A percentile compares a stretch with the other conserved stretches of the same genome.
Evolutionary conservation across 2,888 invertebrate species (phyloP).

Genomic region (Drosophila sordidula): DNA sequence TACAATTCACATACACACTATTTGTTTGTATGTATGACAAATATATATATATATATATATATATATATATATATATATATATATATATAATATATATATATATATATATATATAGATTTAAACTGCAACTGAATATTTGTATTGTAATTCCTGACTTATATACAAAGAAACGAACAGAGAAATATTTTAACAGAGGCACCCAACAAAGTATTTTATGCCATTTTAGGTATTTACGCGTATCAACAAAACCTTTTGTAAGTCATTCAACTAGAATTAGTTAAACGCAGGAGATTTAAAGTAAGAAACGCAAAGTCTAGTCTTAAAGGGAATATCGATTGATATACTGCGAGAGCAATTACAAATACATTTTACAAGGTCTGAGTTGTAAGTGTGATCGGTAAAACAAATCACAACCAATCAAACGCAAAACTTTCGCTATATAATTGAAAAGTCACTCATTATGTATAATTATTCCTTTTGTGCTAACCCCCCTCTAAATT

Average conservation of each 20-base stretch:
- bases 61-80: conserved; percentile 12
- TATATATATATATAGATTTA: conserved; percentile 41
- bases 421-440: conserved; percentile 12
- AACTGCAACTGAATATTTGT: conserved; percentile 59
- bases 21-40: conserved; percentile 12
- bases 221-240: conserved; percentile 64
- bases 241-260: conserved; percentile 56
- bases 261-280: conserved; percentile 38
- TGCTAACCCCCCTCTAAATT: conserved; percentile 26
- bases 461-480: conserved; percentile 40
- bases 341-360: conserved; percentile 18
- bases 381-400: conserved; percentile 14
- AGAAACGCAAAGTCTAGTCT: conserved; percentile 61
- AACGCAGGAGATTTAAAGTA: conserved; percentile 13
- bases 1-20: conserved; percentile 44
- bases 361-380: conserved; percentile 17
- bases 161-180: conserved; percentile 38
- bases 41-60: background rate
- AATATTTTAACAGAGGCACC: conserved; percentile 67
- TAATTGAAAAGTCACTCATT: conserved; percentile 17
- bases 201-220: conserved; percentile 71
- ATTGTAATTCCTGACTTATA: conserved; percentile 44
- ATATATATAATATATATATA: conserved; percentile 40
- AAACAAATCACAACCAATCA: background rate
- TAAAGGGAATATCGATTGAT: conserved; percentile 33